phyloP scores from a whole-genome alignment of 2,888 invertebrate species.

The Eledona agricola region DNA sequence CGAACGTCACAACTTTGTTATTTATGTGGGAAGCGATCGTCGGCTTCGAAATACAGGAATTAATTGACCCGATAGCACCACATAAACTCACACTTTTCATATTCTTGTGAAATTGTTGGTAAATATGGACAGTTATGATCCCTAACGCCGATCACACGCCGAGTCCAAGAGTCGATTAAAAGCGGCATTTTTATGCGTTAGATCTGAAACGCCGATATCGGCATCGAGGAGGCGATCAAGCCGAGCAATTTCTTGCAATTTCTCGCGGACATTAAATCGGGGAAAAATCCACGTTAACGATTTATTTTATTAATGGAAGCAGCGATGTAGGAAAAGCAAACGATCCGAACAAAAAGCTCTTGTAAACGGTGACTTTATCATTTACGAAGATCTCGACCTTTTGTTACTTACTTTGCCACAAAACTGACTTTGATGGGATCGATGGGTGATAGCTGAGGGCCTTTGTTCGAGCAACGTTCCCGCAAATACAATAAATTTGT shows the following conservation, averaged over 20 bases:
- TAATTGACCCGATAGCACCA: not conserved
- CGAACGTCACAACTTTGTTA: slow-evolving; percentile 26
- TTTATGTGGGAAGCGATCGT: slow-evolving; percentile 28
- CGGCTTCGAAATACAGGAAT: too few relatives aligned
- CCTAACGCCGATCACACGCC: slow-evolving; percentile 11
- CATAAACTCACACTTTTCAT: not conserved
- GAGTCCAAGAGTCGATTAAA: slow-evolving; percentile 4
- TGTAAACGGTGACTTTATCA: slow-evolving; percentile 45
- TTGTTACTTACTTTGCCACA: slow-evolving; percentile 42
- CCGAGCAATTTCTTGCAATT: too few relatives aligned
- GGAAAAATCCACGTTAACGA: slow-evolving; percentile 18
- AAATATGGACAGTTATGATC: slow-evolving; percentile 5
- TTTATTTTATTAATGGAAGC: slow-evolving; percentile 9
- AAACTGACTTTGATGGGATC: slow-evolving; percentile 49
- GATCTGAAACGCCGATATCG: slow-evolving; percentile 6
- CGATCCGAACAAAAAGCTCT: slow-evolving; percentile 34
- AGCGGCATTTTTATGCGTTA: too few relatives aligned
- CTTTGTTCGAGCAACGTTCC: slow-evolving; percentile 47
- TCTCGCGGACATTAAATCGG: slow-evolving; percentile 4
- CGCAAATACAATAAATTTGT: slow-evolving; percentile 52
- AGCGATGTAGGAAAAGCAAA: slow-evolving; percentile 15
- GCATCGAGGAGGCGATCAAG: not conserved
- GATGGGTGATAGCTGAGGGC: slow-evolving; percentile 44
- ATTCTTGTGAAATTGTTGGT: slow-evolving; percentile 1
- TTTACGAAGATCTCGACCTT: slow-evolving; percentile 44